A percentile compares a stretch with the other conserved stretches of the same genome.
phyloP scores from a whole-genome alignment of 2,113 vertebrate species.

The Indicator maculatus region DNA sequence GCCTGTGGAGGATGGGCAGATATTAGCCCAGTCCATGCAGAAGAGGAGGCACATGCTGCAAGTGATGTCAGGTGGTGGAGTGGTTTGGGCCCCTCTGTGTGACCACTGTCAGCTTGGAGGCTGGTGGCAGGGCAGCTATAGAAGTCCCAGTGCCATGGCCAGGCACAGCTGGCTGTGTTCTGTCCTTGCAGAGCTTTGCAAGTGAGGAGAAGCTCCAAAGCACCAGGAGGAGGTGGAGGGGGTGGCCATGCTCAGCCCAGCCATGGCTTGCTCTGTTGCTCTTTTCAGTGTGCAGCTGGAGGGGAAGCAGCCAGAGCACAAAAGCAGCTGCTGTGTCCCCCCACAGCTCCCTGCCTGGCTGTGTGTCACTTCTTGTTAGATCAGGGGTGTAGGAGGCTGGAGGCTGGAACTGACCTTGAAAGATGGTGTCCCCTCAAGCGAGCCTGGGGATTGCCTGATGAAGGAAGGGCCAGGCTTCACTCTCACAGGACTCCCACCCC shows the following conservation, averaged over 20 bases:
- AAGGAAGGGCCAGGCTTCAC: background rate
- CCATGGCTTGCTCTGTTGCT: accelerated
- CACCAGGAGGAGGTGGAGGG: background rate
- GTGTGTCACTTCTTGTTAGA: accelerated
- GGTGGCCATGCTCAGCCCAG: background rate
- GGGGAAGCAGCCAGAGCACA: background rate
- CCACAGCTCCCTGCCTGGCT: background rate
- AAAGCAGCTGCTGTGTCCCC: background rate
- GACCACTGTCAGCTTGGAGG: background rate
- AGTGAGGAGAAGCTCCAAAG: background rate
- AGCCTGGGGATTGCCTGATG: background rate
- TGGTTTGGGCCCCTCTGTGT: background rate
- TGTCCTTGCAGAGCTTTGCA: background rate
- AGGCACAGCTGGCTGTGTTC: accelerated
- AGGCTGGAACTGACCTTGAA: background rate
- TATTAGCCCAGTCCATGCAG: background rate
- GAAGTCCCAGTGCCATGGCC: accelerated
- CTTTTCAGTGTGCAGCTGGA: background rate
- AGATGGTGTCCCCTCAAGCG: accelerated
- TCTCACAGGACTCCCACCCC: accelerated
- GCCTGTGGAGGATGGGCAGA: background rate
- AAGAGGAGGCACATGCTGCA: background rate
- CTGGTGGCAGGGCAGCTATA: background rate
- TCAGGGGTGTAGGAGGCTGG: background rate
- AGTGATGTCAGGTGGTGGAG: background rate